A percentile compares a stretch with the other conserved stretches of the same genome.
These are phyloP conservation scores for Graptemys geographica DNA, from an alignment of 2,797 vertebrate species.

Conservation along the genomic window DNA sequence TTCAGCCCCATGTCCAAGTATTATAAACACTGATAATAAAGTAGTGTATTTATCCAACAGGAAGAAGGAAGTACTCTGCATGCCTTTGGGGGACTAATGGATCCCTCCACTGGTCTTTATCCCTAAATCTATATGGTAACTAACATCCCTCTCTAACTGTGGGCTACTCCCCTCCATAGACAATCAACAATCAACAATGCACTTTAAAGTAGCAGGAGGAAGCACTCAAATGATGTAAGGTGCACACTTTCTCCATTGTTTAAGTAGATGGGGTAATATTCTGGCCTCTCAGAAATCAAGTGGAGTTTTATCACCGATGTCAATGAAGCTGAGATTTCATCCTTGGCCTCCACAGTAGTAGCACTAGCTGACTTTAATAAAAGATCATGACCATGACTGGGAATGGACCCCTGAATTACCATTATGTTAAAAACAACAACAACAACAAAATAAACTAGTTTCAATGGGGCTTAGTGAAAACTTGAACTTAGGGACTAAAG, in stretches of 20 bases:
- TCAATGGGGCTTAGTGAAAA: not conserved
- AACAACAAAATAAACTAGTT: rapidly evolving
- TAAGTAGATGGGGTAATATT: not conserved
- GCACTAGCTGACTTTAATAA: not conserved
- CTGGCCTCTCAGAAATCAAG: not conserved
- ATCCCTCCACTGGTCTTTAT: not conserved
- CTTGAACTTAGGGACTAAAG: not conserved
- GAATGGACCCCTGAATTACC: not conserved
- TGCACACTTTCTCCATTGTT: not conserved
- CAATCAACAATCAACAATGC: not conserved
- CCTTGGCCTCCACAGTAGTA: not conserved
- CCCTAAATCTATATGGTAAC: not conserved
- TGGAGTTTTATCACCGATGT: not conserved
- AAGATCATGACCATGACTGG: not conserved
- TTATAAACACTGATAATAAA: not conserved
- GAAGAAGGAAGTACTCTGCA: not conserved
- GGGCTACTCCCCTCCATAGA: not conserved
- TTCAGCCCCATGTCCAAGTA: not conserved
- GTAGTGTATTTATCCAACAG: not conserved
- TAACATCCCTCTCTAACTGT: not conserved
- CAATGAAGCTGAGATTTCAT: not conserved
- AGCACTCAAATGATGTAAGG: not conserved
- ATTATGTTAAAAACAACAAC: not conserved
- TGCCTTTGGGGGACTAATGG: not conserved
- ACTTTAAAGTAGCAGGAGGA: not conserved